phyloP scores from a whole-genome alignment of 1,140 invertebrate genomes.

The Oscheius sp. region DNA sequence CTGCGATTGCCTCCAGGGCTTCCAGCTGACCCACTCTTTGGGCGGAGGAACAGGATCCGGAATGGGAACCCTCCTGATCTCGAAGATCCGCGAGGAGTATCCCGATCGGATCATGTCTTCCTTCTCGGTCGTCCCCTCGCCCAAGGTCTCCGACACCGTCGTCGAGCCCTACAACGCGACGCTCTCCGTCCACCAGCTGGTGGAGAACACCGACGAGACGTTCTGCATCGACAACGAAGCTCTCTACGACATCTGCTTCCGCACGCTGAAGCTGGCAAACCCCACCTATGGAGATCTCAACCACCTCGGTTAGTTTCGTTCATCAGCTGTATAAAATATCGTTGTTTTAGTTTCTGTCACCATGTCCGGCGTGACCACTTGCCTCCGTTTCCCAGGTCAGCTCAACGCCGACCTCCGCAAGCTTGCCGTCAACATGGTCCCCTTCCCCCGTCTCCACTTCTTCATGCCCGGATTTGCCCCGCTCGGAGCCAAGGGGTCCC shows the following conservation, averaged over 20 bases:
- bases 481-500: slow-evolving; percentile 73
- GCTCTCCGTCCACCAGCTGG: slow-evolving; percentile 71
- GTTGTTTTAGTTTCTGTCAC: slow-evolving; percentile 71
- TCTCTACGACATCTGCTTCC: slow-evolving; percentile 76
- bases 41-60: slow-evolving; percentile 64
- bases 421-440: slow-evolving; percentile 92
- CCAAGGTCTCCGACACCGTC: slow-evolving; percentile 76
- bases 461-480: slow-evolving; percentile 93
- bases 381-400: slow-evolving; percentile 66
- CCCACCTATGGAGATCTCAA: slow-evolving; percentile 78
- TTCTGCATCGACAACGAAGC: slow-evolving; percentile 79
- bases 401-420: slow-evolving; percentile 81
- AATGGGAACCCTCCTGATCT: slow-evolving; percentile 66
- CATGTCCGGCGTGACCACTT: slow-evolving; percentile 78
- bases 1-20: slow-evolving; percentile 67
- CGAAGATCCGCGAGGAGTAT: slow-evolving; percentile 66
- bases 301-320: slow-evolving; percentile 64
- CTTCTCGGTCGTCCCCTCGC: slow-evolving; percentile 83
- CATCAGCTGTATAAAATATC: neutral
- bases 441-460: slow-evolving; percentile 87
- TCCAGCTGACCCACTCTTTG: slow-evolving; percentile 63
- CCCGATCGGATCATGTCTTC: slow-evolving; percentile 86
- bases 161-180: slow-evolving; percentile 76
- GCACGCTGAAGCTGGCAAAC: slow-evolving; percentile 72
- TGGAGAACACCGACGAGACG: slow-evolving; percentile 74